Evolutionary conservation across 2,113 vertebrate genomes (phyloP).

Genomic region (Scolopax mira): DNA sequence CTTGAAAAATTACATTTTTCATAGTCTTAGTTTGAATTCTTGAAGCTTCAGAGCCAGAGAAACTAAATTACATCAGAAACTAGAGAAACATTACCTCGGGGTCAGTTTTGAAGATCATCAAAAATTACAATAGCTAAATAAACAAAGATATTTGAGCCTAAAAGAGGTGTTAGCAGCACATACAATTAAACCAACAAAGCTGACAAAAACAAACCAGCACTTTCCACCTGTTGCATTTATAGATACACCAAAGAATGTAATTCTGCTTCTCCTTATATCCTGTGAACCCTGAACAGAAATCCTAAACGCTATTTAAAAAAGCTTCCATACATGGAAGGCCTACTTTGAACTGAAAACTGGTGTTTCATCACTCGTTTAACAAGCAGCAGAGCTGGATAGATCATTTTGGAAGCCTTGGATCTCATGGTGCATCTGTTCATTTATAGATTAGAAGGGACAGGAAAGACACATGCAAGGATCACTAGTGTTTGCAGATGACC

Average conservation of each 20-base stretch:
- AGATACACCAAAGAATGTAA: fast-evolving
- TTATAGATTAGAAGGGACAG: neutral
- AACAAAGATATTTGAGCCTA: neutral
- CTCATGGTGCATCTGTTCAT: neutral
- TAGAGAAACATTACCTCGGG: neutral
- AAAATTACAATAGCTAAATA: neutral
- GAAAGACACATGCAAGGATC: neutral
- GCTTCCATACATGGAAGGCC: neutral
- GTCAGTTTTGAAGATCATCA: neutral
- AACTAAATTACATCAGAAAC: neutral
- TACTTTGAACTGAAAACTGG: neutral
- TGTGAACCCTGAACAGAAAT: neutral
- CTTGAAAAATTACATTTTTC: neutral
- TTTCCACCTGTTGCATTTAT: neutral
- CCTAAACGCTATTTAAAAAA: neutral
- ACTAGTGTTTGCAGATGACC: neutral
- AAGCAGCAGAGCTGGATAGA: neutral
- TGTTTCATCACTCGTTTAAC: neutral
- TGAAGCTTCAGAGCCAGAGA: neutral
- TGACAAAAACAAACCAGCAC: neutral
- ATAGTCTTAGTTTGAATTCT: neutral
- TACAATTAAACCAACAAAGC: neutral
- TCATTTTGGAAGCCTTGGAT: neutral
- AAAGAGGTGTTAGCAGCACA: neutral
- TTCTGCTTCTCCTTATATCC: neutral